phyloP scores from a whole-genome alignment of 2,797 vertebrate species.

The Melanotaenia boesemani region DNA sequence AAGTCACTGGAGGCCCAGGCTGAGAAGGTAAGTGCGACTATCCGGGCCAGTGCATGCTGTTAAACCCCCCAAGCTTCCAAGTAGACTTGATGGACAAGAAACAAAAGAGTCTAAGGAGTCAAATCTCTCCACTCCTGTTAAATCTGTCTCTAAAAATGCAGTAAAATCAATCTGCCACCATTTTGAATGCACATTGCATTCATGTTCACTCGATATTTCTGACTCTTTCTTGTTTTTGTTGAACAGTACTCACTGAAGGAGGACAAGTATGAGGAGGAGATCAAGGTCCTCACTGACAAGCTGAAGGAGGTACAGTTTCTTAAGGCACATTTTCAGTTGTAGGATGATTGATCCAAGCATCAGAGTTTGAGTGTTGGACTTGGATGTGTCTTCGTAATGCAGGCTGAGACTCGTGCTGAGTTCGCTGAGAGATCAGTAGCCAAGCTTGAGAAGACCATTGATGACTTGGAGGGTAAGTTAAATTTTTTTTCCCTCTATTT shows the following conservation, averaged over 20 bases:
- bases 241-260: conserved; percentile 99
- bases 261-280: conserved; percentile 99
- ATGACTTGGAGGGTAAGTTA: conserved; percentile 97
- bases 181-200: background rate
- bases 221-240: conserved; percentile 63
- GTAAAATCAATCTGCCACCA: background rate
- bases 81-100: conserved; percentile 12
- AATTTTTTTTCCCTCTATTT: conserved; percentile 18
- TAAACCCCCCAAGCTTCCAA: conserved; percentile 16
- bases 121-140: background rate
- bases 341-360: conserved; percentile 12
- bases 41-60: conserved; percentile 56
- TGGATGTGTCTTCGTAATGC: conserved; percentile 54
- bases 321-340: conserved; percentile 1
- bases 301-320: conserved; percentile 95
- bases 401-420: conserved; percentile 99
- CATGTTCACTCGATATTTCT: conserved; percentile 7
- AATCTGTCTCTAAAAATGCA: background rate
- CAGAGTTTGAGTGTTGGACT: background rate
- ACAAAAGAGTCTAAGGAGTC: conserved; percentile 19
- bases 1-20: conserved; percentile 99
- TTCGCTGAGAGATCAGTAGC: conserved; percentile 99
- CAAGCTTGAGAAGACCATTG: conserved; percentile 99
- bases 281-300: conserved; percentile 99
- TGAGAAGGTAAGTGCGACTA: conserved; percentile 94